Evolutionary conservation across 2,797 vertebrate species (phyloP).

Genomic region (Benthosema pterotum): DNA sequence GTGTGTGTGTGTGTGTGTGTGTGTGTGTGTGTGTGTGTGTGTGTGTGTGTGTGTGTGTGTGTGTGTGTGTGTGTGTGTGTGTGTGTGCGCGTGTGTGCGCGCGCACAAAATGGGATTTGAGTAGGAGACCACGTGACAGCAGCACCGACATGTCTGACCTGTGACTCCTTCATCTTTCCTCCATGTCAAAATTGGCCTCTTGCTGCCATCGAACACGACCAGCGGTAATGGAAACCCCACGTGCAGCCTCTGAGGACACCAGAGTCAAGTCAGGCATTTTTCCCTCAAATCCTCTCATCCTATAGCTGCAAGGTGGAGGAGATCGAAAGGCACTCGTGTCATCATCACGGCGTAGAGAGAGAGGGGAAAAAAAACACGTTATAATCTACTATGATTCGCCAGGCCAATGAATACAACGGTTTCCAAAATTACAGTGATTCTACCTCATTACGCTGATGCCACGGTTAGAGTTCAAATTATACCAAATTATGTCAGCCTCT

Average conservation of each 20-base stretch:
- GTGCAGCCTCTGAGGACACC: slow-evolving; percentile 11
- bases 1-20: too few relatives aligned
- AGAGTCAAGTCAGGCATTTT: slow-evolving; percentile 15
- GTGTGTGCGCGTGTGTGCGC: too few relatives aligned
- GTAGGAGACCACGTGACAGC: slow-evolving; percentile 28
- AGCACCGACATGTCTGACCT: slow-evolving; percentile 26
- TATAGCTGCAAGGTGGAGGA: neutral
- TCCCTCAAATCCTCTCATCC: slow-evolving; percentile 14
- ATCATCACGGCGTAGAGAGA: neutral
- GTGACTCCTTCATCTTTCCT: slow-evolving; percentile 37
- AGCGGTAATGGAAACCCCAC: neutral
- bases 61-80: too few relatives aligned
- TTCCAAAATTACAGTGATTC: slow-evolving; percentile 25
- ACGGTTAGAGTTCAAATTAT: slow-evolving; percentile 52
- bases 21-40: too few relatives aligned
- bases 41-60: too few relatives aligned
- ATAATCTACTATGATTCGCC: slow-evolving; percentile 14
- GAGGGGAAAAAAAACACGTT: neutral
- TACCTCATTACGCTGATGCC: slow-evolving; percentile 28
- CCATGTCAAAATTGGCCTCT: slow-evolving; percentile 43
- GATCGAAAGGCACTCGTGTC: neutral
- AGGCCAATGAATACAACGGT: slow-evolving; percentile 13
- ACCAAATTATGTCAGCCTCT: slow-evolving; percentile 54
- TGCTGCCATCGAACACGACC: slow-evolving; percentile 22
- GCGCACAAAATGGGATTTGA: slow-evolving; percentile 11